Percentiles rank a stretch among this genome's conserved stretches.
phyloP scores from a whole-genome alignment of 2,113 vertebrate genomes.

The Sander vitreus region DNA sequence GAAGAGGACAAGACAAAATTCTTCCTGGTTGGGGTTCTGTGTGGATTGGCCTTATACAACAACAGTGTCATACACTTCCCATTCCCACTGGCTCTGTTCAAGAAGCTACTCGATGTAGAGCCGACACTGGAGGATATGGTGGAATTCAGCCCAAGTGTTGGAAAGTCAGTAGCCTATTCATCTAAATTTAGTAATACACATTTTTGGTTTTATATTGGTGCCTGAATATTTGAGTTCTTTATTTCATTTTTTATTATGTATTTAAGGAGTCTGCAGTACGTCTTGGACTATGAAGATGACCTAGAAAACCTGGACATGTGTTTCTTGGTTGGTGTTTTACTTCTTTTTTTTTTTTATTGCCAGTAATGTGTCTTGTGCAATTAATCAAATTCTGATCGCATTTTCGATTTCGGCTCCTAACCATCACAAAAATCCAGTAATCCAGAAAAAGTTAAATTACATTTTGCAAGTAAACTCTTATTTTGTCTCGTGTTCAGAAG shows the following conservation, averaged over 20 bases:
- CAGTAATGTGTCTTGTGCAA: neutral
- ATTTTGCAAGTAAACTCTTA: too few species aligned
- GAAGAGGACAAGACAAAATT: conserved; percentile 60
- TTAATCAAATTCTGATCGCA: too few species aligned
- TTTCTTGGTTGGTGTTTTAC: conserved; percentile 78
- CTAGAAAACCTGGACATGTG: conserved; percentile 56
- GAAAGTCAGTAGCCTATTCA: conserved; percentile 49
- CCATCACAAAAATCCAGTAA: too few species aligned
- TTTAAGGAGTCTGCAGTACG: conserved; percentile 76
- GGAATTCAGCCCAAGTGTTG: conserved; percentile 62
- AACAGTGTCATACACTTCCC: conserved; percentile 68
- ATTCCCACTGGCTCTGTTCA: conserved; percentile 83
- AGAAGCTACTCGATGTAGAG: conserved; percentile 76
- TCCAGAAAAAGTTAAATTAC: too few species aligned
- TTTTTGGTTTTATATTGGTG: neutral
- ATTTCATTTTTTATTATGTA: neutral
- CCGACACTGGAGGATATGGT: conserved; percentile 77
- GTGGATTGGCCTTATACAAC: conserved; percentile 80
- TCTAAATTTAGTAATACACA: neutral
- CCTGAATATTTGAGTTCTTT: neutral
- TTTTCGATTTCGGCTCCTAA: too few species aligned
- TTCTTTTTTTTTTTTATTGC: too few species aligned
- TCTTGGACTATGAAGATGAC: conserved; percentile 74
- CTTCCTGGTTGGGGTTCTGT: conserved; percentile 80
- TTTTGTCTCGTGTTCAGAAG: too few species aligned